A percentile compares a stretch with the other conserved stretches of the same genome.
phyloP scores from a whole-genome alignment of 2,888 invertebrate genomes.

The Drosophila fungiperda region DNA sequence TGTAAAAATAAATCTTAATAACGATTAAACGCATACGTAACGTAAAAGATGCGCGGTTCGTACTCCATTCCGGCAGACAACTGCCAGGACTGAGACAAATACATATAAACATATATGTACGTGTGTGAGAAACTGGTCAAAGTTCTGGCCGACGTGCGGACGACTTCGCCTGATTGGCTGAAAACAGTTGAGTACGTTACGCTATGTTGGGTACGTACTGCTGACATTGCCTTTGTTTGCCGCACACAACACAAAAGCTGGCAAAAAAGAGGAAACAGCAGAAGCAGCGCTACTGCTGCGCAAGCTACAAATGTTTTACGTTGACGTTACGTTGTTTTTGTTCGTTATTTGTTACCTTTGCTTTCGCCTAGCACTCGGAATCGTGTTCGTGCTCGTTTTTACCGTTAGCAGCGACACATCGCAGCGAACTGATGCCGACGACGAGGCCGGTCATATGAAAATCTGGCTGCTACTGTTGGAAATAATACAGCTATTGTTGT shows the following conservation, averaged over 20 bases:
- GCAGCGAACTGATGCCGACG: constrained; percentile 49
- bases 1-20: not conserved
- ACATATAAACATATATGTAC: not conserved
- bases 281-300: constrained; percentile 1
- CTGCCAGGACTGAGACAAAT: not conserved
- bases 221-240: not conserved
- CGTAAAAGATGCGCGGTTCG: not conserved
- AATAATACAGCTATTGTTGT: constrained; percentile 9
- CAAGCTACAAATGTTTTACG: constrained; percentile 15
- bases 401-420: constrained; percentile 57
- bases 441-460: constrained; percentile 15
- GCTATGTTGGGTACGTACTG: not conserved
- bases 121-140: not conserved
- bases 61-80: constrained; percentile 1
- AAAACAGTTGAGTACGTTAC: not conserved
- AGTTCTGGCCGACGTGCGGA: not conserved
- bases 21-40: not conserved
- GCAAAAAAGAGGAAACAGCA: not conserved
- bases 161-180: constrained; percentile 5
- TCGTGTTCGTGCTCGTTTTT: constrained; percentile 28
- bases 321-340: not conserved
- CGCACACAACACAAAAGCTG: not conserved
- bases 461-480: constrained; percentile 18
- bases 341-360: constrained; percentile 27
- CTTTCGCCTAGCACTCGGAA: constrained; percentile 8